Evolutionary conservation across 2,797 vertebrate genomes (phyloP).

Genomic region (Anableps anableps): DNA sequence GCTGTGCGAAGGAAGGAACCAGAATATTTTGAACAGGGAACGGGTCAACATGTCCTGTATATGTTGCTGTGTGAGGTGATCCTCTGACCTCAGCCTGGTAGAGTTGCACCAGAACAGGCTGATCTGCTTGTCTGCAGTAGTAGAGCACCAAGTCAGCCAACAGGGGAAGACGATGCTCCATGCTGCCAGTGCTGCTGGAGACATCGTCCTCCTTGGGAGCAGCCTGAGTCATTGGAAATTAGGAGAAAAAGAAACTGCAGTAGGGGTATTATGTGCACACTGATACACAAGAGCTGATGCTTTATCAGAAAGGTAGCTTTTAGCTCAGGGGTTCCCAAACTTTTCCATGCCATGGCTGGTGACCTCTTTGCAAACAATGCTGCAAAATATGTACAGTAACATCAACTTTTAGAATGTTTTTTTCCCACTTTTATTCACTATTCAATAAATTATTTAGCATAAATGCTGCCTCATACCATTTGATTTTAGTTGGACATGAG

Average conservation of each 20-base stretch:
- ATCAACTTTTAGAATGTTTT: too few relatives aligned
- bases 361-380: too few relatives aligned
- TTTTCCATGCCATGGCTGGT: too few relatives aligned
- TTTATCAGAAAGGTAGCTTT: background rate
- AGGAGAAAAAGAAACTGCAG: background rate
- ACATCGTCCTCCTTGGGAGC: constrained; percentile 79
- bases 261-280: background rate
- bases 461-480: too few relatives aligned
- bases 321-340: too few relatives aligned
- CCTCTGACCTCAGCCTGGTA: constrained; percentile 91
- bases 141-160: constrained; percentile 95
- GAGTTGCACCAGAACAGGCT: constrained; percentile 90
- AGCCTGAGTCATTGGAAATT: constrained; percentile 55
- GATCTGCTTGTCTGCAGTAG: constrained; percentile 90
- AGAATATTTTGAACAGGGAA: background rate
- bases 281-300: background rate
- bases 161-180: constrained; percentile 82
- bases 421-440: too few relatives aligned
- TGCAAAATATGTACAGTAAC: too few relatives aligned
- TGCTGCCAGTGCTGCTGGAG: constrained; percentile 43
- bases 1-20: constrained; percentile 69
- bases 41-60: background rate
- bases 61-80: background rate
- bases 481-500: too few relatives aligned
- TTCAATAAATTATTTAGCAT: too few relatives aligned